phyloP scores from a whole-genome alignment of 2,113 vertebrate species.

The Rhegmatorhina hoffmannsi region DNA sequence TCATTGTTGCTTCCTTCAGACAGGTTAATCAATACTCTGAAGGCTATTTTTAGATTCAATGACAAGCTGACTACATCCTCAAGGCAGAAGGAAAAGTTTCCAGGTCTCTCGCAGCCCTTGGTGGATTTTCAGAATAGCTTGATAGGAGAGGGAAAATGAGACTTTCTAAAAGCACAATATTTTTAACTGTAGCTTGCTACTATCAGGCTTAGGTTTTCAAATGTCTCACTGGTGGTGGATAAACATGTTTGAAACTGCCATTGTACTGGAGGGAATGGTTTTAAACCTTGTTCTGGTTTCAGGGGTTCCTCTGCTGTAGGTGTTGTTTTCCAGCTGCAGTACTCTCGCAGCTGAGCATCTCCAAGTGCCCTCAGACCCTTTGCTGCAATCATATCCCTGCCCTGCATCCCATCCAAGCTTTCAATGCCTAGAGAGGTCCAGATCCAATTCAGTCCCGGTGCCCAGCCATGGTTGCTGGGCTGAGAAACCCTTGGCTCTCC shows the following conservation, averaged over 20 bases:
- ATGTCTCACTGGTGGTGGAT: background rate
- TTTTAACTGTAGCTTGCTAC: background rate
- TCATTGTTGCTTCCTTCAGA: slow-evolving; percentile 16
- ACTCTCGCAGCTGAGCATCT: background rate
- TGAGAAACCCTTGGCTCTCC: background rate
- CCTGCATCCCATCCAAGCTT: background rate
- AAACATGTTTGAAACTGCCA: background rate
- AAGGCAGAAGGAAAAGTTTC: background rate
- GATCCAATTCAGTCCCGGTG: background rate
- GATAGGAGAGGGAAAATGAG: background rate
- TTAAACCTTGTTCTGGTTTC: background rate
- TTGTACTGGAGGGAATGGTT: background rate
- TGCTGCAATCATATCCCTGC: background rate
- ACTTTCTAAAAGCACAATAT: background rate
- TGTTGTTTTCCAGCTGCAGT: background rate
- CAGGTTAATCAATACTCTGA: slow-evolving; percentile 9
- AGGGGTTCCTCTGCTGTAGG: background rate
- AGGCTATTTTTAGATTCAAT: slow-evolving; percentile 16
- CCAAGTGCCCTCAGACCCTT: background rate
- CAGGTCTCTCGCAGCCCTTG: background rate
- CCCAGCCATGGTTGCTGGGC: background rate
- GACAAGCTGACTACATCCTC: background rate
- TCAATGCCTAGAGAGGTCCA: accelerated
- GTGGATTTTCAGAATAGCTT: background rate
- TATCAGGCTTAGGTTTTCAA: background rate